A percentile compares a stretch with the other conserved stretches of the same genome.
Evolutionary conservation across 2,888 invertebrate species (phyloP).

Genomic region (Apomyelois bistriatella): DNA sequence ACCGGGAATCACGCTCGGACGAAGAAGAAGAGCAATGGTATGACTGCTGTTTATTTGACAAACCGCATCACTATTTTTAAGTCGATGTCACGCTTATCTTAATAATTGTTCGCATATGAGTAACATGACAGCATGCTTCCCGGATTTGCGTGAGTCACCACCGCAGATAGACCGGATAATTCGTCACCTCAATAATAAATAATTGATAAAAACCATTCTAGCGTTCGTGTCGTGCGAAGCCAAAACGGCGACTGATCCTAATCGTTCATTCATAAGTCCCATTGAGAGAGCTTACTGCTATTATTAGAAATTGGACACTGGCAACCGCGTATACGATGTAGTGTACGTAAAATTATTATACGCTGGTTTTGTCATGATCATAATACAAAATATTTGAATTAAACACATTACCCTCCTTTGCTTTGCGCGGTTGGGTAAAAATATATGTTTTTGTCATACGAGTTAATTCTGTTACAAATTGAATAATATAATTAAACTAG

Average conservation of each 20-base stretch:
- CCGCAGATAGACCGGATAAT: background rate
- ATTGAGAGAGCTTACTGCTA: background rate
- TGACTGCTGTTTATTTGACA: background rate
- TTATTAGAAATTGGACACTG: constrained; percentile 4
- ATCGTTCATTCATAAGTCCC: background rate
- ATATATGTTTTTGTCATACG: too few relatives aligned
- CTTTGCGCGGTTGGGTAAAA: too few relatives aligned
- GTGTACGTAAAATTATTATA: background rate
- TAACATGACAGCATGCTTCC: constrained; percentile 5
- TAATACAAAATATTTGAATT: too few relatives aligned
- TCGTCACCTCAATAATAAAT: background rate
- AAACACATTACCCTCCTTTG: too few relatives aligned
- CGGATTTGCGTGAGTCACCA: constrained; percentile 3
- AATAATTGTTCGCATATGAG: constrained; percentile 8
- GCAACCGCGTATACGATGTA: background rate
- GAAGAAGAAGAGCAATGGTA: too few relatives aligned
- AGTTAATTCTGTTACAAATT: too few relatives aligned
- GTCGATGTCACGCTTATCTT: background rate
- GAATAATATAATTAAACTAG: too few relatives aligned
- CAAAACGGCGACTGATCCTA: background rate
- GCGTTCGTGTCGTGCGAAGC: background rate
- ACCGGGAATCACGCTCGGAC: too few relatives aligned
- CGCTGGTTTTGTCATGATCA: background rate
- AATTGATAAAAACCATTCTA: background rate
- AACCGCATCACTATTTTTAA: background rate